Evolutionary conservation across 2,113 vertebrate species (phyloP).

Genomic region (Danionella cerebrum): DNA sequence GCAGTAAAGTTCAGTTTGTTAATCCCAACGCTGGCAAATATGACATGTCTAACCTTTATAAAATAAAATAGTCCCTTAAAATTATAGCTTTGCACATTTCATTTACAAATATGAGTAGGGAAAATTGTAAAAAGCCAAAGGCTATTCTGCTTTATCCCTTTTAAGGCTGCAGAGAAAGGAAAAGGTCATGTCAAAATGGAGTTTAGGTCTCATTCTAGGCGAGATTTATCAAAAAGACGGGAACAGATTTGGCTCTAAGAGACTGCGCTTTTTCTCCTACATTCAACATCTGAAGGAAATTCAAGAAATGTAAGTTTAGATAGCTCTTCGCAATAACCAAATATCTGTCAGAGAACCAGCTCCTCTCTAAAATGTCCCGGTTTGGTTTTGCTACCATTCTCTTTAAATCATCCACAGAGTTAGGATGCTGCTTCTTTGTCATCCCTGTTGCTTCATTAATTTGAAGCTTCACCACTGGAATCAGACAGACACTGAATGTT

Average conservation of each 20-base stretch:
- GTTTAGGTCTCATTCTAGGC: conserved; percentile 38
- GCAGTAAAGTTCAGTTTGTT: not conserved
- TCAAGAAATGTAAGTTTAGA: too few species aligned
- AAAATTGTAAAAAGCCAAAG: not conserved
- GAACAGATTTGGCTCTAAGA: not conserved
- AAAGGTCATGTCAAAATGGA: conserved; percentile 55
- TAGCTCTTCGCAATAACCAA: too few species aligned
- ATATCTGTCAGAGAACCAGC: too few species aligned
- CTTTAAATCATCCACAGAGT: too few species aligned
- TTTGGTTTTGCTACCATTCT: too few species aligned
- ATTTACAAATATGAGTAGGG: not conserved
- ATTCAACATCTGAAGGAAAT: too few species aligned
- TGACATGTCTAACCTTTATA: conserved; percentile 13
- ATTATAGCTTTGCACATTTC: not conserved
- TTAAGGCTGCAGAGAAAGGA: conserved; percentile 32
- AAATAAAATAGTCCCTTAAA: not conserved
- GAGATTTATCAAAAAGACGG: conserved; percentile 36
- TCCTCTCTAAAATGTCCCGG: too few species aligned
- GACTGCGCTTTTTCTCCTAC: not conserved
- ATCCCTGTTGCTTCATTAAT: too few species aligned
- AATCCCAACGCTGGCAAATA: not conserved
- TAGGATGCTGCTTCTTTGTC: too few species aligned
- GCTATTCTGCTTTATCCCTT: not conserved
- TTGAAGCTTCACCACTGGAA: too few species aligned
- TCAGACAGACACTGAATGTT: too few species aligned